A percentile compares a stretch with the other conserved stretches of the same genome.
phyloP scores from a whole-genome alignment of 2,113 vertebrate species.

The Marmota monax region DNA sequence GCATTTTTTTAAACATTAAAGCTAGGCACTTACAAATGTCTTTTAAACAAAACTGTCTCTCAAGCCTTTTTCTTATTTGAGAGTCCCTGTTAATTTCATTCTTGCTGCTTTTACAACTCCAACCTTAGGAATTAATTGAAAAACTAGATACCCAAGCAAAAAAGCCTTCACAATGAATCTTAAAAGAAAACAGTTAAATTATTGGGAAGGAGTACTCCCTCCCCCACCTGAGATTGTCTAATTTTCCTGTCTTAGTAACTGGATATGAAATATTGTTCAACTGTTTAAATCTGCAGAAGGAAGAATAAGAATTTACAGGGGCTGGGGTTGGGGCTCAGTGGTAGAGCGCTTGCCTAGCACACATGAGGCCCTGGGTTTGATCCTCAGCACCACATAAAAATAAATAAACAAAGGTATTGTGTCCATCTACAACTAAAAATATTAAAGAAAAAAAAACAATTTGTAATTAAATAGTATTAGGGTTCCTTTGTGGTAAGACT shows the following conservation, averaged over 20 bases:
- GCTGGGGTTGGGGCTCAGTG: no score
- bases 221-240: not conserved
- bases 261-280: not conserved
- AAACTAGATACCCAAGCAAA: not conserved
- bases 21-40: not conserved
- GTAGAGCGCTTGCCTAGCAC: no score
- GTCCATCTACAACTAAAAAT: no score
- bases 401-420: no score
- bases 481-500: not conserved
- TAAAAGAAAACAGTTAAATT: not conserved
- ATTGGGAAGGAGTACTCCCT: not conserved
- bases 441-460: no score
- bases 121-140: not conserved
- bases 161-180: conserved; percentile 22
- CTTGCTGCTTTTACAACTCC: not conserved
- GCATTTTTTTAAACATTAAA: conserved; percentile 17
- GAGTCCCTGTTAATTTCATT: conserved; percentile 10
- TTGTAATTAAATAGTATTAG: not conserved
- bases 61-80: not conserved
- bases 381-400: no score
- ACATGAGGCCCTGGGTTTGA: no score
- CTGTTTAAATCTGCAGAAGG: not conserved
- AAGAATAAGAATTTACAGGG: not conserved
- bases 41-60: conserved; percentile 6
- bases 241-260: not conserved